Conservation (phyloP, 2,113 vertebrate species). For the Dipodomys merriami region DNA sequence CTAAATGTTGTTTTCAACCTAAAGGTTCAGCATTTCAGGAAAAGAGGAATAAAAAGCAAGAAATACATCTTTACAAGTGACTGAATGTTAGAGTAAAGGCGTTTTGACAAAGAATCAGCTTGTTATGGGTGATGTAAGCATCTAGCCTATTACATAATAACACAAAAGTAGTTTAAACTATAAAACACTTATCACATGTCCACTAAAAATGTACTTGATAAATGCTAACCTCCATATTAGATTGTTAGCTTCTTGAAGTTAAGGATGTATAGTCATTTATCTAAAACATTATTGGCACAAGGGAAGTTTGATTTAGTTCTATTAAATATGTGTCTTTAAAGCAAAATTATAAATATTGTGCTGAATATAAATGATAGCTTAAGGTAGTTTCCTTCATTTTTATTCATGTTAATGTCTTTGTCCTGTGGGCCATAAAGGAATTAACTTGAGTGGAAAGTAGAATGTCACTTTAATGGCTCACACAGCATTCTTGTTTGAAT, state of each 20-base stretch:
- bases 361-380: slow-evolving; percentile 14
- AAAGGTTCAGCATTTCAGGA: not conserved
- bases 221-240: not conserved
- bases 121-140: slow-evolving; percentile 8
- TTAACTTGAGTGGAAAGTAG: slow-evolving; percentile 1
- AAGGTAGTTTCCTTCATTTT: slow-evolving; percentile 25
- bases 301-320: not conserved
- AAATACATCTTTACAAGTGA: slow-evolving; percentile 28
- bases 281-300: not conserved
- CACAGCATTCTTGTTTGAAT: slow-evolving; percentile 42
- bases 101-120: slow-evolving; percentile 27
- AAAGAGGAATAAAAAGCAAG: slow-evolving; percentile 32
- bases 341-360: slow-evolving; percentile 5
- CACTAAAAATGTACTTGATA: slow-evolving; percentile 30
- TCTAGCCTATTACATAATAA: slow-evolving; percentile 18
- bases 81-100: slow-evolving; percentile 46
- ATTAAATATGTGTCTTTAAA: slow-evolving; percentile 24
- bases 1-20: slow-evolving; percentile 20
- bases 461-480: not conserved
- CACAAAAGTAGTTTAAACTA: slow-evolving; percentile 29
- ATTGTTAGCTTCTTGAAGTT: slow-evolving; percentile 10
- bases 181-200: not conserved
- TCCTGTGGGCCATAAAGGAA: not conserved
- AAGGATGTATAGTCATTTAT: not conserved
- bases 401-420: not conserved